Evolutionary conservation across 2,797 vertebrate genomes (phyloP), one percentile per base, ranked within the genome.

Genomic region (Botia kubotai): DNA sequence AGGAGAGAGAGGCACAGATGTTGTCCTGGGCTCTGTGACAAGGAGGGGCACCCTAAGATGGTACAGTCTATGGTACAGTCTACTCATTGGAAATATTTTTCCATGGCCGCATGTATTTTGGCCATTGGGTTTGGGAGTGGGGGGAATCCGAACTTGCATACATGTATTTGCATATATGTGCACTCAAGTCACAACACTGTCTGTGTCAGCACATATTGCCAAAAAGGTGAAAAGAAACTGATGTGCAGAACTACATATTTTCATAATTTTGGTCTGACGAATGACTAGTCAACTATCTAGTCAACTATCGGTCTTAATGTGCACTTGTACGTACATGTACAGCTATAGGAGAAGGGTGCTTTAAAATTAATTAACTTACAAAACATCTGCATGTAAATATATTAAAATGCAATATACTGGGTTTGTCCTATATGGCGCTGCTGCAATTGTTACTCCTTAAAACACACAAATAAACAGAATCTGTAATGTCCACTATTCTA

Each of bases 401-500:
- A 36, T 36, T 36, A 36, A 6, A 43, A 53, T 53, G 16, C 3
- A 17, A 17, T 50, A 50, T 5, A 53, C 1, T 16, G 50, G 50
- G 14, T 16, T 53, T 17, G 50, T 53, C 50, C 16, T 53, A 53
- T 13, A 53, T 14, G 5, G 16, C 14, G 16, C 50, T 6, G 50
- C 50, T 53, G 14, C 50, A 53, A 53, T 53, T 53, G 14, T 17
- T 53, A 17, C 14, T 16, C 13, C 3, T 53, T 5, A 53, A 12
- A 16, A 52, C 50, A 52, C 50, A 52, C 4, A 14, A 52, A 52
- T 14, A 3, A 2, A 13, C 50, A 52, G 12, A 52, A 48, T 62
- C 12, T 29, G 58, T 75, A 63, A 75, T 75, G 43, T 75, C 6
- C 48, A 50, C 29, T 33, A 75, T 33, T 63, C 17, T 48, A 63